These are phyloP conservation scores for Pterocles burchelli DNA, from an alignment of 2,113 vertebrate genomes.

Conservation along the genomic window DNA sequence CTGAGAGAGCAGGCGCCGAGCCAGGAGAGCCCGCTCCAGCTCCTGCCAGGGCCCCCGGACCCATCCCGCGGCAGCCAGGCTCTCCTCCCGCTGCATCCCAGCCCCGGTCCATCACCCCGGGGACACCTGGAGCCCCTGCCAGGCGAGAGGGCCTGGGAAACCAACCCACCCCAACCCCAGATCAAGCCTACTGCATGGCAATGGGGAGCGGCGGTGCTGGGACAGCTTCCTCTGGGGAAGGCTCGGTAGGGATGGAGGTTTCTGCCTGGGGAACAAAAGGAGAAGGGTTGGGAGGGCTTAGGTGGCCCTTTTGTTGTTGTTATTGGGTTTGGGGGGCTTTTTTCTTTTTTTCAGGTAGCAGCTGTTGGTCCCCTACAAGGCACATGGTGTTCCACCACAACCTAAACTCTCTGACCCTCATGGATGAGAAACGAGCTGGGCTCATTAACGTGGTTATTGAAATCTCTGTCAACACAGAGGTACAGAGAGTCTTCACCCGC, in stretches of 20 bases:
- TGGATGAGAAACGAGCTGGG: not conserved
- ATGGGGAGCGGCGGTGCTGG: fast-evolving
- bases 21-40: not conserved
- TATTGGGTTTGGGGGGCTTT: not conserved
- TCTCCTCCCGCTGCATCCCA: not conserved
- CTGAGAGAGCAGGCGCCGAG: not conserved
- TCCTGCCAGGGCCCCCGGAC: not conserved
- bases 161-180: not conserved
- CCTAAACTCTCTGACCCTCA: not conserved
- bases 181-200: not conserved
- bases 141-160: not conserved
- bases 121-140: not conserved
- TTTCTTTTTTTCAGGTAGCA: no score
- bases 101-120: not conserved
- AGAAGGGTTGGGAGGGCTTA: not conserved
- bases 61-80: not conserved
- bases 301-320: not conserved
- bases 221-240: fast-evolving
- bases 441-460: not conserved
- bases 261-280: not conserved
- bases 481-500: not conserved
- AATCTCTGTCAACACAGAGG: not conserved
- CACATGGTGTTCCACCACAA: not conserved
- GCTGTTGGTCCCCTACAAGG: not conserved
- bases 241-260: not conserved